These are phyloP conservation scores for Drosophila azteca DNA, from an alignment of 1,140 invertebrate species.

Conservation along the genomic window DNA sequence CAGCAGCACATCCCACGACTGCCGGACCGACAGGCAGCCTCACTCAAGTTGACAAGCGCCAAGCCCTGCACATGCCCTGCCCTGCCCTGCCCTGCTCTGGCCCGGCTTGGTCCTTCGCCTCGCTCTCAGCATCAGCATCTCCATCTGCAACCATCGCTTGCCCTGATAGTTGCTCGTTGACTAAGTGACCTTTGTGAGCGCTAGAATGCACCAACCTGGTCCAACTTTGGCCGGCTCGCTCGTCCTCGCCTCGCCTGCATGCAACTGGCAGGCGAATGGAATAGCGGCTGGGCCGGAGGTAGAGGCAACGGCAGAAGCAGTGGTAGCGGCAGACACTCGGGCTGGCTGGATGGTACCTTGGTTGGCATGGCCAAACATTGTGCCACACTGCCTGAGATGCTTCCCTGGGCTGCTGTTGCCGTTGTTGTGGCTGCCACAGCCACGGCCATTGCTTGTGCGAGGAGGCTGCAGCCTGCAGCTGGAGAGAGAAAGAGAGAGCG, in stretches of 20 bases:
- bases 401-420: slow-evolving; percentile 3
- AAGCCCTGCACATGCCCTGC: slow-evolving; percentile 13
- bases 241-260: slow-evolving; percentile 45
- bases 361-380: slow-evolving; percentile 29
- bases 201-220: slow-evolving; percentile 62
- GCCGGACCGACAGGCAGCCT: slow-evolving; percentile 46
- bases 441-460: no score
- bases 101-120: slow-evolving; percentile 23
- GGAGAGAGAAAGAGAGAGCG: no score
- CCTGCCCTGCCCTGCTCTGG: neutral
- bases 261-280: slow-evolving; percentile 45
- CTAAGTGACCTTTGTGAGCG: slow-evolving; percentile 77
- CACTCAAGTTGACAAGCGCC: slow-evolving; percentile 69
- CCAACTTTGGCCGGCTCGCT: slow-evolving; percentile 49
- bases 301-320: slow-evolving; percentile 8
- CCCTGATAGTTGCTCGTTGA: slow-evolving; percentile 71
- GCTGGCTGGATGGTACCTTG: slow-evolving; percentile 7
- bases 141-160: slow-evolving; percentile 47
- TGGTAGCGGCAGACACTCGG: slow-evolving; percentile 14
- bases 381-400: slow-evolving; percentile 54
- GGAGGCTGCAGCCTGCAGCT: no score
- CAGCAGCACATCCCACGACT: slow-evolving; percentile 5
- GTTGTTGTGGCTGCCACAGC: slow-evolving; percentile 2
- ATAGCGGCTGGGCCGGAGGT: neutral
- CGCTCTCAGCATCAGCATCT: slow-evolving; percentile 40